Evolutionary conservation across 64 coral and sea anemone genomes (phyloP), one percentile per base, ranked within the genome.

Genomic region (Trachythela sp.): DNA sequence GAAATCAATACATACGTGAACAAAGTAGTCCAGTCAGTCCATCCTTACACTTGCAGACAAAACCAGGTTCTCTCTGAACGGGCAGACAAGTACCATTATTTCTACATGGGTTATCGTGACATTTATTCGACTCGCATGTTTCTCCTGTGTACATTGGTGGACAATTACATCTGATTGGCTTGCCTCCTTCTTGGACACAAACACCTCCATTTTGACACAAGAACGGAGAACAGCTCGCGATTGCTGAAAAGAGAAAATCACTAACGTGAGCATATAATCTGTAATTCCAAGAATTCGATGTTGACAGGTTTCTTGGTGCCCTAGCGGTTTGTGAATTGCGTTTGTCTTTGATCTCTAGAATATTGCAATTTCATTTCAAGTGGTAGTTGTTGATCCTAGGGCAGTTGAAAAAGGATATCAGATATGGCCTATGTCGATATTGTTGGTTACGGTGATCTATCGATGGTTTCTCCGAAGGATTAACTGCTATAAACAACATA

Each of bases 51-150:
- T 83, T 70, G 56, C 93, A 94, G 36, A 39, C 33, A 59, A 85
- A 94, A 1, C 77, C 64, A 36, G 59, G 26, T 27, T 85, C 59
- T 4, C 67, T 68, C 43, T 39, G 24, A 31, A 36, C 39, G 26
- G 56, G 56, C 3, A 64, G 24, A 56, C 92, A 94, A 2, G 48
- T 14, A 9, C 89, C 92, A 22, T 90, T 60, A 41, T 94, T 94
- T 22, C 71, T 39, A 50, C 92, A 94, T 0, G 92, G 92, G 38
- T 90, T 94, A 13, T 85, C 70, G 11, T 32, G 40, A 36, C 92
- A 94, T 26, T 64, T 64, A 18, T n/a, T 26, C 56, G 8, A 7
- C 22, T 20, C 56, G 26, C 56, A 64, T n/a, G 56, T 64, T 0
- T 20, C 56, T 26, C 56, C 56, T 26, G 56, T n/a, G 56, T 64